Percentiles rank a stretch among this genome's conserved stretches.
phyloP scores from a whole-genome alignment of 2,888 invertebrate species.

The Melangyna quadrimaculata region DNA sequence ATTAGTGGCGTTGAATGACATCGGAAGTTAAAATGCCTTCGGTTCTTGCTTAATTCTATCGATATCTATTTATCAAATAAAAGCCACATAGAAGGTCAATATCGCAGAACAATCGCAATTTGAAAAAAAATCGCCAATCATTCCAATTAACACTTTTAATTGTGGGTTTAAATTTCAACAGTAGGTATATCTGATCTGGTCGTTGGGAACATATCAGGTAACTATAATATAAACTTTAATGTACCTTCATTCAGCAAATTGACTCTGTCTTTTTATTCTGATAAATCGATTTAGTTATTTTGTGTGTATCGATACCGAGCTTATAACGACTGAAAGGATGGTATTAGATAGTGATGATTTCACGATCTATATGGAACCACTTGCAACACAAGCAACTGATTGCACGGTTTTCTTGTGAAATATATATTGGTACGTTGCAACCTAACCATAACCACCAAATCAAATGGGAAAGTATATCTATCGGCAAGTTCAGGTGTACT shows the following conservation, averaged over 20 bases:
- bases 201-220: neutral
- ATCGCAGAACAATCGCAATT: neutral
- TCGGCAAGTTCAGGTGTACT: conserved; percentile 64
- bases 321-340: conserved; percentile 32
- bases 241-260: neutral
- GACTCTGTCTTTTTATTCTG: neutral
- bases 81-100: neutral
- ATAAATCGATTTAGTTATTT: conserved; percentile 14
- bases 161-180: neutral
- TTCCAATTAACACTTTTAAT: conserved; percentile 1
- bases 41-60: too few species aligned
- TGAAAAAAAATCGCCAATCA: neutral
- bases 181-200: neutral
- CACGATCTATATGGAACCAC: conserved; percentile 69
- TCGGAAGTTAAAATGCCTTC: too few species aligned
- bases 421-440: conserved; percentile 28
- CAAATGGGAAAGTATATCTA: conserved; percentile 62
- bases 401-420: conserved; percentile 65
- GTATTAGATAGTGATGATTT: conserved; percentile 70
- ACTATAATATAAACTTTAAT: too few species aligned
- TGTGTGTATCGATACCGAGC: neutral
- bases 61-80: neutral
- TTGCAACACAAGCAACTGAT: conserved; percentile 58
- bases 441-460: conserved; percentile 67
- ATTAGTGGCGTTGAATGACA: too few species aligned